Evolutionary conservation across 2,113 vertebrate genomes (phyloP).

Genomic region (Cephalopholis sonnerati): DNA sequence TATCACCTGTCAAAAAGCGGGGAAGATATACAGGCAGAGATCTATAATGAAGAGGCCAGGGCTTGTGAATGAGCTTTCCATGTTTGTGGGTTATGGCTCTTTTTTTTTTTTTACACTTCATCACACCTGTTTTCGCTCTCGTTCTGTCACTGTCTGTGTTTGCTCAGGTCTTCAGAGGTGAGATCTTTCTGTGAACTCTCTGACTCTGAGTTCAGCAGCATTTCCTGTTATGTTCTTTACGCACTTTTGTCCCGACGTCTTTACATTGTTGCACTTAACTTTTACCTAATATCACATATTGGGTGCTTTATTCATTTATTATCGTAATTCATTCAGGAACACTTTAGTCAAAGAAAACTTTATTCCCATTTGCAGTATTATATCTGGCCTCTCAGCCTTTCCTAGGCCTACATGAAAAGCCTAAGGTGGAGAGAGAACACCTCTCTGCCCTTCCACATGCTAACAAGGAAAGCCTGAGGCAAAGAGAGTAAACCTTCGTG

Average conservation of each 20-base stretch:
- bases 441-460: too few species aligned
- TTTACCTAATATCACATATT: not conserved
- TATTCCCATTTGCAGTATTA: too few species aligned
- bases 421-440: too few species aligned
- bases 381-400: too few species aligned
- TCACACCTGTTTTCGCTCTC: slow-evolving; percentile 46
- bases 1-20: slow-evolving; percentile 66
- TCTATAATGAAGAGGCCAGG: slow-evolving; percentile 61
- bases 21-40: slow-evolving; percentile 64
- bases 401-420: too few species aligned
- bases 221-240: not conserved
- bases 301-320: not conserved
- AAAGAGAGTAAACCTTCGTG: too few species aligned
- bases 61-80: slow-evolving; percentile 63
- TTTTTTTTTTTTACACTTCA: slow-evolving; percentile 24
- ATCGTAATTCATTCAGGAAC: too few species aligned
- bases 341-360: too few species aligned
- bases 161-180: slow-evolving; percentile 26
- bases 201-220: slow-evolving; percentile 7
- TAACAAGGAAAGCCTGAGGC: too few species aligned
- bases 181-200: slow-evolving; percentile 36
- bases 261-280: too few species aligned
- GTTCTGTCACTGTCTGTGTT: slow-evolving; percentile 29
- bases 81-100: slow-evolving; percentile 34
- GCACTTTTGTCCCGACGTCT: not conserved